Evolutionary conservation across 2,797 vertebrate genomes (phyloP), one percentile per base, ranked within the genome.

Genomic region (Semaprochilodus insignis): DNA sequence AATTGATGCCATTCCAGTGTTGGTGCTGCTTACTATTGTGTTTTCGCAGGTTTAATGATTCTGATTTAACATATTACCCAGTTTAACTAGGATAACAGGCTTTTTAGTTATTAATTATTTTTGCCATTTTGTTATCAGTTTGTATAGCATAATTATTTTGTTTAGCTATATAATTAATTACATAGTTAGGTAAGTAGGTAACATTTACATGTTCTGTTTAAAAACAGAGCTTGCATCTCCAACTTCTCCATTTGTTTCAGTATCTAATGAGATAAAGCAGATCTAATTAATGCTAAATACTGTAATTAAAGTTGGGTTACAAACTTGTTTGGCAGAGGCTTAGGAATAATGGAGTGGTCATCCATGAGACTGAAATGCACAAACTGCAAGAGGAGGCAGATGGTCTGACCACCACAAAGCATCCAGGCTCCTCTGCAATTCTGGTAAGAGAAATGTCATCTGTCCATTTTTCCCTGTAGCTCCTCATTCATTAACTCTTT

Each of bases 301-400:
- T 54, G 27, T 81, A 17, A 71, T 63, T 8, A 11, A 72, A 6
- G 8, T 10, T 36, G 14, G 36, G 1, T 51, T 14, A 71, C 71
- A 10, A 54, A 62, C n/a, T 69, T 74, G 51, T 59, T 16, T 59
- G 16, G 17, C 89, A 99, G 98, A 95, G 95, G 88, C 97, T 99
- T 90, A 99, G 97, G 92, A 89, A 84, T n/a, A 95, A 89, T 0
- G 94, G 96, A 2, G 93, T 99, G 74, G 84, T 97, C 1, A 91
- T 80, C 4, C 97, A 99, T 36, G 97, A 99, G 89, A 89, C 72
- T 15, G 90, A 94, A 10, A 91, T 97, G 79, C 96, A 93, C 88
- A 84, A 91, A 72, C 94, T 99, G 21, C 94, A 95, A 89, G 91
- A 92, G 0, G 95, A 96, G 0, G 96, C 96, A 15, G 93, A 95